Evolutionary conservation across 2,797 vertebrate species (phyloP).

Genomic region (Manis crassicaudata): DNA sequence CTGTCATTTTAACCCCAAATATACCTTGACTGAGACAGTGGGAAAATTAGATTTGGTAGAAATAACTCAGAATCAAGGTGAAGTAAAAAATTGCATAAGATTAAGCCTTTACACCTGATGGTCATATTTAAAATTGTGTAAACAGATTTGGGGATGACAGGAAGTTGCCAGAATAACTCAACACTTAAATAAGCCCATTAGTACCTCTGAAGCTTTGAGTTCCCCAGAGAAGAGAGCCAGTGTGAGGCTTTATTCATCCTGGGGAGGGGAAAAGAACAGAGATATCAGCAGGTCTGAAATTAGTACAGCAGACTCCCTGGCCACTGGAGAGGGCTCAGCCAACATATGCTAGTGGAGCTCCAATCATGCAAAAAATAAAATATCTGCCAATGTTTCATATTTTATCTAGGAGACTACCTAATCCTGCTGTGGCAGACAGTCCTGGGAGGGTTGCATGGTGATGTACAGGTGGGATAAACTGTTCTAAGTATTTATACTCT

Average conservation of each 20-base stretch:
- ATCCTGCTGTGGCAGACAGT: not conserved
- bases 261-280: not conserved
- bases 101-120: not conserved
- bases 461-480: not conserved
- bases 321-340: not conserved
- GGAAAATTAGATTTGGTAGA: not conserved
- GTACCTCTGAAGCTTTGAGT: not conserved
- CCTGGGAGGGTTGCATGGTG: not conserved
- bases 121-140: not conserved
- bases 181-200: not conserved
- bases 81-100: not conserved
- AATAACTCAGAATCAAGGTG: not conserved
- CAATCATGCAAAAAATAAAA: not conserved
- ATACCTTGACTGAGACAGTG: not conserved
- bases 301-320: not conserved
- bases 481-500: not conserved
- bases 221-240: not conserved
- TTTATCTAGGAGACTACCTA: not conserved
- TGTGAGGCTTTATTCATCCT: not conserved
- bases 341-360: not conserved
- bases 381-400: not conserved
- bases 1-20: not conserved
- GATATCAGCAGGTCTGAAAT: not conserved
- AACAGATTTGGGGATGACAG: not conserved
- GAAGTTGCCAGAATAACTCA: not conserved